Conservation (phyloP, 23 tunicate genomes). For the Ciona savignyi region DNA sequence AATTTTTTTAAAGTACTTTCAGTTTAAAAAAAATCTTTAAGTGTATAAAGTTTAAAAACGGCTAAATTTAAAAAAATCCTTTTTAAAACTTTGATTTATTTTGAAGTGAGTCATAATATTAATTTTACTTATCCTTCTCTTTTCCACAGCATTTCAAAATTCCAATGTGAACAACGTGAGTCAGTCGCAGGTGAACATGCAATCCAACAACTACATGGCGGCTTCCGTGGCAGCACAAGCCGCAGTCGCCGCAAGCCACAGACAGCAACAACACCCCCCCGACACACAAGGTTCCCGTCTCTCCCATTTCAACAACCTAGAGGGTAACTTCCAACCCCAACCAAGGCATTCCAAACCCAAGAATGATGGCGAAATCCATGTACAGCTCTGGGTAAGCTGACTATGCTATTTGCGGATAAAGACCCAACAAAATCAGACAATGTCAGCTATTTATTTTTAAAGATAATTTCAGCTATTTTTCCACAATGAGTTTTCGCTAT, state of each 20-base stretch:
- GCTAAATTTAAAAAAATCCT: background rate
- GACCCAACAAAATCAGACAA: no score
- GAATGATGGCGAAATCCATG: slow-evolving; percentile 36
- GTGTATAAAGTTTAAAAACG: background rate
- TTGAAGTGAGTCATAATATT: no score
- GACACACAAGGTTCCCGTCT: background rate
- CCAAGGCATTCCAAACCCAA: background rate
- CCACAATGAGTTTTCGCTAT: no score
- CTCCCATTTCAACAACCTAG: slow-evolving; percentile 5
- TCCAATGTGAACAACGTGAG: background rate
- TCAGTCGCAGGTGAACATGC: background rate
- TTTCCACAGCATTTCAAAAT: slow-evolving; percentile 18
- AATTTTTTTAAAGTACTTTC: no score
- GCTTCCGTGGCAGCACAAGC: slow-evolving; percentile 43
- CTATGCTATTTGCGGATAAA: no score
- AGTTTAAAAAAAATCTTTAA: no score
- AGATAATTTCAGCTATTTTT: no score
- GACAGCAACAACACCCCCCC: slow-evolving; percentile 18
- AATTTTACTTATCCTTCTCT: no score
- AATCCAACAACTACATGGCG: slow-evolving; percentile 23
- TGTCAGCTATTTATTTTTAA: no score
- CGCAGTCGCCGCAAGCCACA: slow-evolving; percentile 31
- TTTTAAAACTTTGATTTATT: background rate
- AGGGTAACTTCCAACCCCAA: slow-evolving; percentile 13
- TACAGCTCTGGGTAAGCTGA: slow-evolving; percentile 2